These are phyloP conservation scores for Agonum fuliginosum DNA, from an alignment of 2,888 invertebrate species.

Conservation along the genomic window DNA sequence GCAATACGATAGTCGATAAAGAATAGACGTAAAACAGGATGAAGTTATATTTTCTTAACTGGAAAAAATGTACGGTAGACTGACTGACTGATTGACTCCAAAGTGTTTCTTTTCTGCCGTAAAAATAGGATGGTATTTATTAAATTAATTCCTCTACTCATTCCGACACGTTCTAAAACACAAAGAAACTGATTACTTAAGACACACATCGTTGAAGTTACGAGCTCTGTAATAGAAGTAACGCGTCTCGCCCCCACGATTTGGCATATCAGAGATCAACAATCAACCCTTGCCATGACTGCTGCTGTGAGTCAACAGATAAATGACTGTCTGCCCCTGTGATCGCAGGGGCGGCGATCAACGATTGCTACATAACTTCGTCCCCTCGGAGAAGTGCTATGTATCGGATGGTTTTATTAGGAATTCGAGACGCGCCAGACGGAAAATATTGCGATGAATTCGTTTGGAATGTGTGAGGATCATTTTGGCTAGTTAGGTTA, in stretches of 20 bases:
- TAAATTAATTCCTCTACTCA: too few species aligned
- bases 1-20: too few species aligned
- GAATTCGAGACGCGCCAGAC: constrained; percentile 27
- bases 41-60: too few species aligned
- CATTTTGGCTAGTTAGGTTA: constrained; percentile 16
- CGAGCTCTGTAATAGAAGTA: background rate
- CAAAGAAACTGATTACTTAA: too few species aligned
- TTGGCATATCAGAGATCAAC: background rate
- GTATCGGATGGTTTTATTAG: constrained; percentile 40
- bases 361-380: constrained; percentile 30
- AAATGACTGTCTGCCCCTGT: constrained; percentile 31
- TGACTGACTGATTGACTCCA: too few species aligned
- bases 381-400: constrained; percentile 14
- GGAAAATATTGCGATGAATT: constrained; percentile 39
- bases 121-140: too few species aligned
- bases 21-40: too few species aligned
- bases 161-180: too few species aligned
- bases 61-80: too few species aligned
- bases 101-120: too few species aligned
- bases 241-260: background rate
- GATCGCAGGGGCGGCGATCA: background rate
- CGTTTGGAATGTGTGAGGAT: constrained; percentile 35
- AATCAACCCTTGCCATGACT: constrained; percentile 6
- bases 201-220: background rate
- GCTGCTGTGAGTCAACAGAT: constrained; percentile 48